phyloP scores from a whole-genome alignment of 2,797 vertebrate species.

The Cossypha heuglini region DNA sequence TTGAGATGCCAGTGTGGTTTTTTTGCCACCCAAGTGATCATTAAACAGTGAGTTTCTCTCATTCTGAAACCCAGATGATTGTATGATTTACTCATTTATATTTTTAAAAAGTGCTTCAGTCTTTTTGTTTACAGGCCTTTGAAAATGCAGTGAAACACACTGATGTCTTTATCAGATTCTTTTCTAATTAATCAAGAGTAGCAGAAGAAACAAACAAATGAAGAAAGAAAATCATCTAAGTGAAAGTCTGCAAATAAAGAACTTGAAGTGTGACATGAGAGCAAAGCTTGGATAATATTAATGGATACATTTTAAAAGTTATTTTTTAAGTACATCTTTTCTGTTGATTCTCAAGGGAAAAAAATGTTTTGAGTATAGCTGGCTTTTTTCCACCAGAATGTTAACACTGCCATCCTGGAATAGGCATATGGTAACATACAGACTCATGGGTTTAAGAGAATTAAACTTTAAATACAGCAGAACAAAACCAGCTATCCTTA shows the following conservation, averaged over 20 bases:
- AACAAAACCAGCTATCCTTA: neutral
- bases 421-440: neutral
- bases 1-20: neutral
- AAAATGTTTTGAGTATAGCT: neutral
- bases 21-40: neutral
- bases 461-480: neutral
- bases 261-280: neutral
- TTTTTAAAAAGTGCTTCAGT: neutral
- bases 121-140: neutral
- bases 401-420: neutral
- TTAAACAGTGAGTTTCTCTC: neutral
- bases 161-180: neutral
- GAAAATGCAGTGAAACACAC: neutral
- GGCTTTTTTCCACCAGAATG: accelerated
- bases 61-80: neutral
- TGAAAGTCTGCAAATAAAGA: neutral
- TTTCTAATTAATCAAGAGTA: neutral
- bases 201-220: neutral
- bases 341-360: neutral
- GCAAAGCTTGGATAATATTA: neutral
- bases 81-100: neutral
- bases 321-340: neutral
- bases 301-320: neutral
- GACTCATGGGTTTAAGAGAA: neutral
- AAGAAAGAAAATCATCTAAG: neutral